Evolutionary conservation across 2,888 invertebrate genomes (phyloP).

Genomic region (Patella caerulea): DNA sequence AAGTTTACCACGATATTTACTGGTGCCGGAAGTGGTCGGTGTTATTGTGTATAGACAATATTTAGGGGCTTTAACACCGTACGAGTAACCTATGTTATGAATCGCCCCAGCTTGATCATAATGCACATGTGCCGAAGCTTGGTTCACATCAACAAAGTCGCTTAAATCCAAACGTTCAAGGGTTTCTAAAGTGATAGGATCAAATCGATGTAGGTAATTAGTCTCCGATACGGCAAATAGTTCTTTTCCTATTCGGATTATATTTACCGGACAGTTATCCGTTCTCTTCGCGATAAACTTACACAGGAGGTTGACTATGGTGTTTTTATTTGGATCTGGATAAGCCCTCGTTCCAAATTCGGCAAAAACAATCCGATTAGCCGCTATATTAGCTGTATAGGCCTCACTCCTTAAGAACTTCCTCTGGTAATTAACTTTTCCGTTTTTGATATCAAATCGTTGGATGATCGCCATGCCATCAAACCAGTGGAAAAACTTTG

Average conservation of each 20-base stretch:
- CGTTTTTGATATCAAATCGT: conserved; percentile 71
- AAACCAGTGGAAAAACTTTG: conserved; percentile 82
- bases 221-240: conserved; percentile 89
- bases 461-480: conserved; percentile 84
- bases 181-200: conserved; percentile 83
- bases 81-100: conserved; percentile 13
- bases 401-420: conserved; percentile 81
- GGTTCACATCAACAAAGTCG: conserved; percentile 3
- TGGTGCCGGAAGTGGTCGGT: background rate
- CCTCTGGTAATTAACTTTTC: conserved; percentile 64
- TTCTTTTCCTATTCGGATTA: conserved; percentile 90
- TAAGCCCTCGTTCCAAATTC: conserved; percentile 87
- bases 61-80: conserved; percentile 15
- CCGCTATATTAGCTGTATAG: conserved; percentile 78
- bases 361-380: conserved; percentile 81
- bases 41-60: conserved; percentile 6
- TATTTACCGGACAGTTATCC: conserved; percentile 91
- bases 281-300: conserved; percentile 63
- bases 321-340: conserved; percentile 80
- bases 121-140: conserved; percentile 13
- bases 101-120: background rate
- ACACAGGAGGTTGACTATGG: conserved; percentile 68
- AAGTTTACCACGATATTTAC: background rate
- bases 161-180: background rate
- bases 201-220: conserved; percentile 82